These are phyloP conservation scores for Gymnothorax javanicus DNA, from an alignment of 2,797 vertebrate species.

Conservation along the genomic window DNA sequence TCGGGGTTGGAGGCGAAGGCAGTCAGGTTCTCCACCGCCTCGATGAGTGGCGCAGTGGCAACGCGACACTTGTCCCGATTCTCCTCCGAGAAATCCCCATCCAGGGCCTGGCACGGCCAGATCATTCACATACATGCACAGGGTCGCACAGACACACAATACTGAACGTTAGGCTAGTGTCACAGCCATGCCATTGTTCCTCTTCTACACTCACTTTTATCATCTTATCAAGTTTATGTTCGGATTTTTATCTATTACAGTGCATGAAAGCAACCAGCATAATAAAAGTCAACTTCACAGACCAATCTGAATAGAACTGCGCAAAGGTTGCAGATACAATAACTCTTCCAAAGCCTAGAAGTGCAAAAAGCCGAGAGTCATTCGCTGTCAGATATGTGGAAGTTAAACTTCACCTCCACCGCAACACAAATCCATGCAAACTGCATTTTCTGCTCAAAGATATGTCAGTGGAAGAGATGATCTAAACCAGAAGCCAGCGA, in stretches of 20 bases:
- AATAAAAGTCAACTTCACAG: neutral
- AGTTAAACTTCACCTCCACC: neutral
- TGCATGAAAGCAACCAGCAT: neutral
- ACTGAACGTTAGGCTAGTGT: neutral
- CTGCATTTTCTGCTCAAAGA: neutral
- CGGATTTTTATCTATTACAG: neutral
- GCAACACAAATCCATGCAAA: neutral
- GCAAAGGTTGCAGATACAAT: neutral
- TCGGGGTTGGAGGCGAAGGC: constrained; percentile 96
- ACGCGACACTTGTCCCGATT: constrained; percentile 89
- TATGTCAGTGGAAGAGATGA: neutral
- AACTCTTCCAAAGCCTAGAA: neutral
- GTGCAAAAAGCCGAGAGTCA: neutral
- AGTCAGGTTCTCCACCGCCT: constrained; percentile 94
- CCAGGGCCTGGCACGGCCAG: constrained; percentile 75
- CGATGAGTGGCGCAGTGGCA: constrained; percentile 89
- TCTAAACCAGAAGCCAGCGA: neutral
- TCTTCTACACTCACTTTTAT: neutral
- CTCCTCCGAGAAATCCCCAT: constrained; percentile 96
- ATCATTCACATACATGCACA: constrained; percentile 15
- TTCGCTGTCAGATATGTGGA: neutral
- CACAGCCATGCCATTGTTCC: neutral
- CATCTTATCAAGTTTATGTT: neutral
- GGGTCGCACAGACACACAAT: neutral
- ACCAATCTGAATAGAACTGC: neutral